Base-by-base conservation (phyloP, 2,797 vertebrate species). In the Chiroxiphia lanceolata region DNA sequence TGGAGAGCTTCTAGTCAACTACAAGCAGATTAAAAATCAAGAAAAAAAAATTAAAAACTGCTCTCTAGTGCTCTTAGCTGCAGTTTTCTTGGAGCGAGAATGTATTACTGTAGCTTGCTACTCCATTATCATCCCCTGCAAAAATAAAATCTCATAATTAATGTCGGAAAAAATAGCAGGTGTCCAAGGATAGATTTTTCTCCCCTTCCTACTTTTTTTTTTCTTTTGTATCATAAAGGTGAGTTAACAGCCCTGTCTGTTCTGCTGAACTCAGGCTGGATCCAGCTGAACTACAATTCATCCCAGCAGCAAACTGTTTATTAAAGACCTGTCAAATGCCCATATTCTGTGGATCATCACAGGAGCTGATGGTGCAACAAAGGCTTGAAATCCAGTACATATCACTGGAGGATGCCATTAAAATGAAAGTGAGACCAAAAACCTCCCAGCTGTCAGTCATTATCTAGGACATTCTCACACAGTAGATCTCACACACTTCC, bases 391-490 rank as follows among this genome's bases (percentile, higher is more conserved):
- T 96, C 95, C 92, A 90, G 91, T 95, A 75, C 87, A 88, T 80
- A 91, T 94, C 90, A 90, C 94, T 96, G 85, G 85, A 95, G 95
- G 93, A 95, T 92, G 74, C 91, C 94, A 96, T 96, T 96, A 97
- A 97, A 97, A 97, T 92, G 92, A 96, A 96, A 95, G 94, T 57
- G 67, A 90, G 92, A 94, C 85, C 85, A 81, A 95, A 95, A 97
- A 91, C 77, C 96, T 95, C 29, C 0, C 94, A 94, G 93, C 91
- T 93, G 91, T 93, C 91, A 95, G 85, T 95, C 96, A 94, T 96
- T 97, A 95, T 96, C 91, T 95, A 94, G 94, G 96, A 94, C 95
- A 96, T 95, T 94, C 85, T 94, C 70, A 89, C 83, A 92, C 60
- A 91, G 92, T 27, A 89, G 77, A 87, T 88, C 67, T 94, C 72